Evolutionary conservation across 2,113 vertebrate genomes (phyloP).

Genomic region (Micromys minutus): DNA sequence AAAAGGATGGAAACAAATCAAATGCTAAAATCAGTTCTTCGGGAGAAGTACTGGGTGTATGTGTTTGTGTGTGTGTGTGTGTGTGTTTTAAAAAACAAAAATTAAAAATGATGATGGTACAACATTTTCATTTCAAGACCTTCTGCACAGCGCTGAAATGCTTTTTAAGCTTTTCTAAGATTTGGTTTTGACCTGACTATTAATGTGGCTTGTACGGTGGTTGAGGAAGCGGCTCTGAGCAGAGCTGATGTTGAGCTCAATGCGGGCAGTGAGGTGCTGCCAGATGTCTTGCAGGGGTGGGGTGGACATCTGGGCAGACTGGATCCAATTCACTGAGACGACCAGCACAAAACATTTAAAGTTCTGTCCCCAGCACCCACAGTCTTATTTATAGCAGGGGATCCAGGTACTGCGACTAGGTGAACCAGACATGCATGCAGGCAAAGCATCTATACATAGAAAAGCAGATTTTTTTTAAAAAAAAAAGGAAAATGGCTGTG

Average conservation of each 20-base stretch:
- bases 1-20: background rate
- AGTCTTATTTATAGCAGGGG: background rate
- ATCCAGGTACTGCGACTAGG: background rate
- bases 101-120: no score
- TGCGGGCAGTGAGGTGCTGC: no score
- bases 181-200: conserved; percentile 19
- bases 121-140: background rate
- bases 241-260: background rate
- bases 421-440: background rate
- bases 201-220: background rate
- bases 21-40: background rate
- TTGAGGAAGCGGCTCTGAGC: background rate
- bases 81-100: no score
- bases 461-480: background rate
- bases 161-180: conserved; percentile 18
- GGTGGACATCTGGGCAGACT: no score
- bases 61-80: no score
- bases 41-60: no score
- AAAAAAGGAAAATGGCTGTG: background rate
- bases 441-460: background rate
- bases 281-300: background rate
- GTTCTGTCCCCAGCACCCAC: background rate
- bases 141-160: conserved; percentile 16
- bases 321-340: background rate
- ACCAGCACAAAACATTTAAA: background rate